Evolutionary conservation across 2,113 vertebrate species (phyloP).

Genomic region (Terrapene triunguis): DNA sequence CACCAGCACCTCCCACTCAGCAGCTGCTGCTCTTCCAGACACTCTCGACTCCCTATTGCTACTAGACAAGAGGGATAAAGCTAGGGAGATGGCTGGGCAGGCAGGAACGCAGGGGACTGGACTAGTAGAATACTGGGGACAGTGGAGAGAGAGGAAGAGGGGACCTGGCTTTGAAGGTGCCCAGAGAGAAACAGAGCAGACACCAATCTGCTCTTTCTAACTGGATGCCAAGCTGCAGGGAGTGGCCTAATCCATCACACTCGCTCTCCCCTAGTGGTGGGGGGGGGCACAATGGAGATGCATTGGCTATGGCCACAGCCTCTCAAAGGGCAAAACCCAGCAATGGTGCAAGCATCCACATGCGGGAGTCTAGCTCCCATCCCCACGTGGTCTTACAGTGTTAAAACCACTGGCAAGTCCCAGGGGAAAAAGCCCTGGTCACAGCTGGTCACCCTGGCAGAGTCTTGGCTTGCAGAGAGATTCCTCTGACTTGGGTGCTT

Average conservation of each 20-base stretch:
- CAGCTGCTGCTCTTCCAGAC: background rate
- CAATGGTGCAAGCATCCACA: background rate
- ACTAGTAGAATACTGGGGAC: background rate
- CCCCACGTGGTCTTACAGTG: background rate
- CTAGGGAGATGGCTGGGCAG: background rate
- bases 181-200: background rate
- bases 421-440: background rate
- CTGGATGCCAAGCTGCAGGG: background rate
- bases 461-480: background rate
- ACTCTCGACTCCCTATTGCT: background rate
- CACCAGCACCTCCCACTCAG: background rate
- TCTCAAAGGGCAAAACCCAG: background rate
- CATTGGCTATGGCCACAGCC: background rate
- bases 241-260: background rate
- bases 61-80: background rate
- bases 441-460: background rate
- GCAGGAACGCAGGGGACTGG: background rate
- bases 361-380: background rate
- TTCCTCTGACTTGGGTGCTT: background rate
- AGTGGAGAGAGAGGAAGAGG: background rate
- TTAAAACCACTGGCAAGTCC: background rate
- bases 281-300: too few species aligned
- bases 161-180: background rate
- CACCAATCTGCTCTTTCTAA: background rate
- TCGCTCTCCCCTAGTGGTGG: background rate